Evolutionary conservation across 2,888 invertebrate species (phyloP), one percentile per base, ranked within the genome.

Genomic region (Harpalus rubripes): DNA sequence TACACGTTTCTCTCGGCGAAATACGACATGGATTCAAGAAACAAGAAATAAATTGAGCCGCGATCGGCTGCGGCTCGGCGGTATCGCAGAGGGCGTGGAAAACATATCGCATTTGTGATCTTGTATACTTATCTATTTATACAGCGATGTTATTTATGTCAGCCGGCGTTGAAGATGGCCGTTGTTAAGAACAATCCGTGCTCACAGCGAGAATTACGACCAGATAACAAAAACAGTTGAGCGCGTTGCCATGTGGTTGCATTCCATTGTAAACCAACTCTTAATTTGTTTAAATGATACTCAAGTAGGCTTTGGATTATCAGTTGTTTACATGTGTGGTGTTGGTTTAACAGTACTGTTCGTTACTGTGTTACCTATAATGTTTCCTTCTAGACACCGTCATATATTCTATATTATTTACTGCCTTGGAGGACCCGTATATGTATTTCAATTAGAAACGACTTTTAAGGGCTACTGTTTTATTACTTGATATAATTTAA

Each of bases 91-190:
- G 81, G 65, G 81, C 81, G 81, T 63, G 65, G 81, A 81, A 63
- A 81, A 81, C 81, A 81, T 81, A 81, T 81, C 61, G 81, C 81
- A 81, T 61, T 81, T 81, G 81, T 81, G 81, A 81, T 81, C 81
- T 81, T 65, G 81, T 81, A 81, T 65, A 80, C 58, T 80, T 80
- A 41, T 80, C 79, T 80, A 80, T 80, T 80, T 80, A 80, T 80
- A 81, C 44, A 65, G 59, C 41, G 58, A 58, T 56, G 78, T 78
- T 78, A 78, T 78, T 78, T 78, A 78, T 58, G 78, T 78, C 56
- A 78, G 78, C 15, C 56, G 44, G 74, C 44, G 74, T 44, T 78
- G 58, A 78, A 78, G 78, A 78, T 78, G 78, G 78, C 74, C 56
- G 78, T 78, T 78, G 78, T 78, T 78, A 74, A 74, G 74, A 74